These are phyloP conservation scores for Hylaeus anthracinus DNA, from an alignment of 1,140 invertebrate genomes.

Conservation along the genomic window DNA sequence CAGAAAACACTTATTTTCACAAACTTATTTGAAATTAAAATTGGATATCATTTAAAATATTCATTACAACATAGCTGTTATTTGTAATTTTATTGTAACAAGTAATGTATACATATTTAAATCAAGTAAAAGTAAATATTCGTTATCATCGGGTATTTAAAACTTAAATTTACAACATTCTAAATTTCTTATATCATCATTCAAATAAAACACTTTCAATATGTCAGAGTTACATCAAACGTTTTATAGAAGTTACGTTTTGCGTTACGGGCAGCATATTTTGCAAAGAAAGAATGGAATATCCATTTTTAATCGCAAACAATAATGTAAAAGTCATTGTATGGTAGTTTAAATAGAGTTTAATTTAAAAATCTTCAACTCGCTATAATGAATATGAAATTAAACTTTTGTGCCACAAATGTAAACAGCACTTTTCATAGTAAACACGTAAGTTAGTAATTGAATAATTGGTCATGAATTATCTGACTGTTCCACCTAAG, in stretches of 20 bases:
- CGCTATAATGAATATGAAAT: not conserved
- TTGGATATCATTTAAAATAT: not conserved
- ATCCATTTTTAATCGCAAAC: constrained; percentile 13
- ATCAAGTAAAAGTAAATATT: not conserved
- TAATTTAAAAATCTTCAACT: not conserved
- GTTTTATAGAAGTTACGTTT: not conserved
- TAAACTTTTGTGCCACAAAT: not conserved
- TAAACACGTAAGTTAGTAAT: constrained; percentile 23
- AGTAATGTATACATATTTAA: not conserved
- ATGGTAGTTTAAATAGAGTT: not conserved
- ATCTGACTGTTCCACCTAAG: not conserved
- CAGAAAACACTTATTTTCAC: not conserved
- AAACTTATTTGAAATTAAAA: not conserved
- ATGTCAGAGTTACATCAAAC: not conserved
- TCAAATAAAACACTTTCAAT: not conserved
- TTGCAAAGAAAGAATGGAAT: not conserved
- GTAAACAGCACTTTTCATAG: constrained; percentile 19
- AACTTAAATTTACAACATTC: not conserved
- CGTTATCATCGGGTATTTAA: not conserved
- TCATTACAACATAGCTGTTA: not conserved
- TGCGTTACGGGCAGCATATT: not conserved
- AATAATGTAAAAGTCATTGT: not conserved
- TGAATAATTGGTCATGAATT: constrained; percentile 28
- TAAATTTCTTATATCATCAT: not conserved
- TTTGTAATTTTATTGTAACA: not conserved